Percentiles rank a stretch among this genome's conserved stretches.
These are phyloP conservation scores for Zaprionus taronus DNA, from an alignment of 1,140 invertebrate genomes.

Conservation along the genomic window DNA sequence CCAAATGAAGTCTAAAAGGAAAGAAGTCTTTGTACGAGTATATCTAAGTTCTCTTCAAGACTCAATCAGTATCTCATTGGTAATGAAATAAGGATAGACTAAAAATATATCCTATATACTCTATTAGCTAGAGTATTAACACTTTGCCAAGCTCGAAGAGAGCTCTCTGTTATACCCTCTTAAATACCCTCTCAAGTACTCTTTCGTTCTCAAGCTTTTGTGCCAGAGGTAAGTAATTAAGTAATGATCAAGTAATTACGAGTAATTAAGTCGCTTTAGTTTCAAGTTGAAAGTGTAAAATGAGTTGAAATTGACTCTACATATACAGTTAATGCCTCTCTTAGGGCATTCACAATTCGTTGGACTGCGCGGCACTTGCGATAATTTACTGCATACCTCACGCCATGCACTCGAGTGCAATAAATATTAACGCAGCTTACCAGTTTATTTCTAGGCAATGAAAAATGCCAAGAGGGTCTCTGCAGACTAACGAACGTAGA, in stretches of 20 bases:
- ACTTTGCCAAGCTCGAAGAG: too few relatives aligned
- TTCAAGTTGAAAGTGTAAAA: neutral
- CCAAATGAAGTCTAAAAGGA: too few relatives aligned
- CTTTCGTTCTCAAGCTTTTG: neutral
- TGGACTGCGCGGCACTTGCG: neutral
- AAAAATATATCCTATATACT: too few relatives aligned
- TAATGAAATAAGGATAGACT: too few relatives aligned
- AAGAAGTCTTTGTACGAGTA: too few relatives aligned
- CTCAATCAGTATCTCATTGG: too few relatives aligned
- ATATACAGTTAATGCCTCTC: too few relatives aligned
- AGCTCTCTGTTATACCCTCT: too few relatives aligned
- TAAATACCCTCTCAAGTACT: neutral
- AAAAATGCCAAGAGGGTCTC: slow-evolving; percentile 10
- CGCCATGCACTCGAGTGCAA: slow-evolving; percentile 57
- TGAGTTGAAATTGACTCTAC: neutral
- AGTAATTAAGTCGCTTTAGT: neutral
- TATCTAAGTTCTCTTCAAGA: too few relatives aligned
- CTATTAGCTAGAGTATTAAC: too few relatives aligned
- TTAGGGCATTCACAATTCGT: neutral
- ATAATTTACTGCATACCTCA: neutral
- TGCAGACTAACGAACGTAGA: neutral
- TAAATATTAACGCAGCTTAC: slow-evolving; percentile 55
- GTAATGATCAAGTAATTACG: neutral
- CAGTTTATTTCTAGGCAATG: slow-evolving; percentile 20
- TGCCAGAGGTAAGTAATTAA: neutral